Conservation (phyloP, 2,113 vertebrate species). For the Aegithalos caudatus region DNA sequence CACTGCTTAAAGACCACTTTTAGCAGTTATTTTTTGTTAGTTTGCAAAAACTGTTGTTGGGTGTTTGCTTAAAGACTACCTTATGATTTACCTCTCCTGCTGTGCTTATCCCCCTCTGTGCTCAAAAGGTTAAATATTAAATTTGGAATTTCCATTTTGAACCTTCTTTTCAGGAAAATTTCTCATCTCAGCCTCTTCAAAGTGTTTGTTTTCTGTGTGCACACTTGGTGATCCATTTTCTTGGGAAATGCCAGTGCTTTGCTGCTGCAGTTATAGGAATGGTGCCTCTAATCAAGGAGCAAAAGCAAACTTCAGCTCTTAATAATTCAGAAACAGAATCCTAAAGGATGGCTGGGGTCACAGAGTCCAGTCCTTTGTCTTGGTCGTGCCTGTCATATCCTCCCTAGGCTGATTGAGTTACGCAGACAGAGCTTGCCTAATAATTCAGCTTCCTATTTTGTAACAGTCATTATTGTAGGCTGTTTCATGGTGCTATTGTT, state of each 20-base stretch:
- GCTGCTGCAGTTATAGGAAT: background rate
- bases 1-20: background rate
- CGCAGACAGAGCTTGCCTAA: conserved; percentile 48
- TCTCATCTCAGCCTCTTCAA: background rate
- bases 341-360: conserved; percentile 22
- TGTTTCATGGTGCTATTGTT: conserved; percentile 46
- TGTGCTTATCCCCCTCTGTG: background rate
- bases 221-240: rapidly evolving
- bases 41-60: background rate
- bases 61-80: background rate
- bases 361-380: conserved; percentile 31
- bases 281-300: background rate
- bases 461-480: conserved; percentile 55
- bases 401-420: conserved; percentile 38
- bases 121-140: background rate
- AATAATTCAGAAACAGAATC: background rate
- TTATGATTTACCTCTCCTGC: background rate
- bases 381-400: conserved; percentile 31
- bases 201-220: background rate
- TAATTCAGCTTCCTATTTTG: conserved; percentile 65
- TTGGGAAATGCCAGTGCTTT: background rate
- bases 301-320: background rate
- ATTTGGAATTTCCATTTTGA: background rate
- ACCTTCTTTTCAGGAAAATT: background rate
- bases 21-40: background rate